Conservation (phyloP, 2,797 vertebrate genomes). For the Todus mexicanus region DNA sequence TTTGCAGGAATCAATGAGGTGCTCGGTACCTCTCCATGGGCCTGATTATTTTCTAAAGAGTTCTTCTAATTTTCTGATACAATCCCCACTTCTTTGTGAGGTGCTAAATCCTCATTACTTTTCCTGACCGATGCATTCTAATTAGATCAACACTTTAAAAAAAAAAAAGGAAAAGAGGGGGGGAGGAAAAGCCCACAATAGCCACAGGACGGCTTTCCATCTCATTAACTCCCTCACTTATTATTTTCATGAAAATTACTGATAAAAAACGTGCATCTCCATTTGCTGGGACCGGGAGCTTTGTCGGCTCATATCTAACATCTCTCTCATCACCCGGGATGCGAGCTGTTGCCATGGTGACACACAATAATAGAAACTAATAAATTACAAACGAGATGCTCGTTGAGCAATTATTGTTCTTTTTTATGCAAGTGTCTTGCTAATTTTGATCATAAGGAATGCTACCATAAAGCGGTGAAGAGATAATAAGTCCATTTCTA, state of each 20-base stretch:
- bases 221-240: slow-evolving; percentile 86
- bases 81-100: slow-evolving; percentile 79
- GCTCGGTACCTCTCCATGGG: slow-evolving; percentile 60
- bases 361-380: slow-evolving; percentile 85
- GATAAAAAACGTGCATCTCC: slow-evolving; percentile 83
- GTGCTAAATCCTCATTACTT: slow-evolving; percentile 83
- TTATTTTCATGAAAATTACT: slow-evolving; percentile 88
- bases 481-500: slow-evolving; percentile 79
- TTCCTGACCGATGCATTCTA: slow-evolving; percentile 83
- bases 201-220: slow-evolving; percentile 85
- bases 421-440: slow-evolving; percentile 85
- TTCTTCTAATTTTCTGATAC: slow-evolving; percentile 81
- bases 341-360: slow-evolving; percentile 76
- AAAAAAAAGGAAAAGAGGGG: neutral
- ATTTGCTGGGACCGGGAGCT: slow-evolving; percentile 79
- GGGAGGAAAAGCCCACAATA: slow-evolving; percentile 73
- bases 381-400: slow-evolving; percentile 85
- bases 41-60: slow-evolving; percentile 78
- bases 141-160: slow-evolving; percentile 80
- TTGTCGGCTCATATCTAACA: slow-evolving; percentile 79
- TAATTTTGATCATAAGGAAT: slow-evolving; percentile 86
- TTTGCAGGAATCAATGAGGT: slow-evolving; percentile 22
- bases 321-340: slow-evolving; percentile 81
- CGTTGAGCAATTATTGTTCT: slow-evolving; percentile 86
- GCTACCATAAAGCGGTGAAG: slow-evolving; percentile 77